Evolutionary conservation across 2,797 vertebrate species (phyloP), one percentile per base, ranked within the genome.

Genomic region (Distichodus sexfasciatus): DNA sequence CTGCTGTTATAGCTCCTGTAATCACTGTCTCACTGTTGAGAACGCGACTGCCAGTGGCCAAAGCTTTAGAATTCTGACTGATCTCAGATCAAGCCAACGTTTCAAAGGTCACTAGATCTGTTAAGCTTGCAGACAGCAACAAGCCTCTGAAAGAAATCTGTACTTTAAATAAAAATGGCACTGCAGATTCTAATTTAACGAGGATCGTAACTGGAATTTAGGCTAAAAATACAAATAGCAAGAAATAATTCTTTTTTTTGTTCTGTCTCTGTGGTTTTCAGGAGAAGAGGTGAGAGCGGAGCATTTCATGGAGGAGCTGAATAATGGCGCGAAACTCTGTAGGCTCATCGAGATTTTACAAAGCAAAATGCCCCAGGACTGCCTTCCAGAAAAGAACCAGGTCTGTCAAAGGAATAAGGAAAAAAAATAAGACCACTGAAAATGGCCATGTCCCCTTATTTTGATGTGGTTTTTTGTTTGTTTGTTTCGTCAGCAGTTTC

Each of bases 281-380:
- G 97, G 90, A 66, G 84, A 85, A 69, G 90, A 94, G 73, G 83
- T 99, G 54, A 86, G 88, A 79, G 89, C 91, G 0, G 95, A 98
- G 68, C 87, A 79, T 14, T 93, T 99, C 75, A 91, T 99, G 87
- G 90, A 94, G 73, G 95, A 98, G 72, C 92, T 99, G 73, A 92
- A 97, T 81, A 99, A 96, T 61, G 97, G 97, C 0, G 95, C 93
- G 11, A 86, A 94, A 19, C 89, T 99, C 23, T 99, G 97, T 79
- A 91, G 92, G 1, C 86, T 99, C 40, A 88, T 94, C 55, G 83
- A 71, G 3, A 91, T 92, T 69, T 91, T 99, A 82, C 95, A 97
- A 86, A 88, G 81, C 14, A 93, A 89, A 77, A 81, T 98, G 59
- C 89, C 91, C 69, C 77, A 89, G 58, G 88, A 86, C 78, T 91